phyloP scores from a whole-genome alignment of 1,140 invertebrate species.

The Heliothis subflexa region DNA sequence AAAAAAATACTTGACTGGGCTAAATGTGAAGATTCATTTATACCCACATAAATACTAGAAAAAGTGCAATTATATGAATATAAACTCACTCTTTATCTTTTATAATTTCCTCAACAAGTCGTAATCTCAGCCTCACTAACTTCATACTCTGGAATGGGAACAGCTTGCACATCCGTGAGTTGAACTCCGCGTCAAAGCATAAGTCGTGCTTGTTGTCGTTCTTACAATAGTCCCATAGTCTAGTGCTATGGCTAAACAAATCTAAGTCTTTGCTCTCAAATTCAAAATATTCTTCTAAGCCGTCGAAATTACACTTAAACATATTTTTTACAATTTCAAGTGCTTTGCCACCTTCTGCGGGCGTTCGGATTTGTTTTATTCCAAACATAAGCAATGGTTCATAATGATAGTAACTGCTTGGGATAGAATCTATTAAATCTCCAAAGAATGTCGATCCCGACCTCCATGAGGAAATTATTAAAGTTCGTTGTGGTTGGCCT shows the following conservation, averaged over 20 bases:
- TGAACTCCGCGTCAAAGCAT: conserved; percentile 90
- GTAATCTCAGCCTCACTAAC: conserved; percentile 90
- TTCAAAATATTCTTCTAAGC: conserved; percentile 89
- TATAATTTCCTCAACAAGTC: conserved; percentile 89
- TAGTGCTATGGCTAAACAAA: conserved; percentile 91
- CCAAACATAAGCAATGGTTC: conserved; percentile 93
- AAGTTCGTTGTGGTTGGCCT: conserved; percentile 89
- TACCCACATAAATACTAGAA: background rate
- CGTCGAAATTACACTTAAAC: conserved; percentile 90
- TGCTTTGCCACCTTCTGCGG: conserved; percentile 87
- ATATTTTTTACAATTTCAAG: conserved; percentile 88
- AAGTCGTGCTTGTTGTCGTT: conserved; percentile 85
- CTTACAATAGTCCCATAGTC: conserved; percentile 91
- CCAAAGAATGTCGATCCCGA: conserved; percentile 94
- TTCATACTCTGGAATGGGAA: conserved; percentile 95
- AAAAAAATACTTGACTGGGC: too few relatives aligned
- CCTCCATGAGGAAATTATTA: conserved; percentile 92
- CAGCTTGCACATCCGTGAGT: conserved; percentile 90
- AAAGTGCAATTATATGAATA: background rate
- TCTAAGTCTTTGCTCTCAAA: conserved; percentile 90
- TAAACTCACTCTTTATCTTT: conserved; percentile 87
- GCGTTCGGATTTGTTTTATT: conserved; percentile 90
- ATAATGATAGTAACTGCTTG: conserved; percentile 94
- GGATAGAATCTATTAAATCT: conserved; percentile 91
- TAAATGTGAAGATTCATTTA: too few relatives aligned